Percentiles rank a stretch among this genome's conserved stretches.
These are phyloP conservation scores for Mythimna ferrago DNA, from an alignment of 2,888 invertebrate species.

Conservation along the genomic window DNA sequence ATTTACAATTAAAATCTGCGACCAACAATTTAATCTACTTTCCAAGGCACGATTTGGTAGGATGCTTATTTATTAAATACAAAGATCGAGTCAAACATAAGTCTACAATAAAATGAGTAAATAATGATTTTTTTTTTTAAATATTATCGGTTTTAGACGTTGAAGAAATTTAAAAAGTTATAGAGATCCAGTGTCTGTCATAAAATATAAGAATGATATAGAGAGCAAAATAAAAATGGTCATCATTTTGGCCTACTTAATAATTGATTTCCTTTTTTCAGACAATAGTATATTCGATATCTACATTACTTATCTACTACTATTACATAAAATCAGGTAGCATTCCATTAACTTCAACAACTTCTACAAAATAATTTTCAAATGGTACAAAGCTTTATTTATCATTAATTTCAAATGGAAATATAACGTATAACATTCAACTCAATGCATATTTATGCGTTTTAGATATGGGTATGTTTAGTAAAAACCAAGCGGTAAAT, in stretches of 20 bases:
- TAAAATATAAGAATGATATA: background rate
- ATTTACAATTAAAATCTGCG: no score
- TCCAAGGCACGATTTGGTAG: no score
- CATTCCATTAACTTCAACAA: background rate
- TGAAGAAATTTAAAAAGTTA: conserved; percentile 18
- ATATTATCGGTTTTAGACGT: background rate
- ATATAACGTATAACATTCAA: conserved; percentile 39
- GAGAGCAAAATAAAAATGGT: background rate
- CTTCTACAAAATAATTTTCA: background rate
- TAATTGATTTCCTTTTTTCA: conserved; percentile 2
- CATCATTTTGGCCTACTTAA: background rate
- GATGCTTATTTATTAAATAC: no score
- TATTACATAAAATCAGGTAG: conserved; percentile 4
- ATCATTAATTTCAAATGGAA: conserved; percentile 14
- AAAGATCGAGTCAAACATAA: no score
- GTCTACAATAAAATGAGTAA: no score
- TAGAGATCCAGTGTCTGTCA: background rate
- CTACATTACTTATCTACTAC: no score
- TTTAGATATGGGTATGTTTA: conserved; percentile 45
- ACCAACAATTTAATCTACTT: no score
- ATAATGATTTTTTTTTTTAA: background rate
- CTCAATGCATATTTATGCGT: conserved; percentile 41
- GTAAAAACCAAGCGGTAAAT: conserved; percentile 55
- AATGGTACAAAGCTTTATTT: conserved; percentile 12
- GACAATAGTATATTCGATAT: background rate